Percentiles rank a stretch among this genome's conserved stretches.
These are phyloP conservation scores for Drosophila rubida DNA, from an alignment of 2,888 invertebrate species.

Conservation along the genomic window DNA sequence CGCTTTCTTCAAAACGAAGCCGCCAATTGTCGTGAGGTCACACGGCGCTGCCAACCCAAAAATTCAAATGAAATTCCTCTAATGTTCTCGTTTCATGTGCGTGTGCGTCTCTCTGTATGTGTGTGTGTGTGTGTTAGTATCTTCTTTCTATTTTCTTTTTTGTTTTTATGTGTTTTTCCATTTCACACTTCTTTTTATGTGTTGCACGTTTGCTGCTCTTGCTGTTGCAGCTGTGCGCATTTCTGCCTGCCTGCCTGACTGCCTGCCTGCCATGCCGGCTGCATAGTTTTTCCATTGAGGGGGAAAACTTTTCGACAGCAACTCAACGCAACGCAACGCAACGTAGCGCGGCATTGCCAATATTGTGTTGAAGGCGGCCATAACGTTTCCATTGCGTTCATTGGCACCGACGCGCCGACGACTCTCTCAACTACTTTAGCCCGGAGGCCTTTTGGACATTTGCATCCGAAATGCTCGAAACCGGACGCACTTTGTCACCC, in stretches of 20 bases:
- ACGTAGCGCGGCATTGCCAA: conserved; percentile 59
- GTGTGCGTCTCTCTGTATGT: not conserved
- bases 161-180: conserved; percentile 65
- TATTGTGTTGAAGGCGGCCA: conserved; percentile 59
- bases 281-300: conserved; percentile 48
- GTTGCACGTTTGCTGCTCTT: conserved; percentile 43
- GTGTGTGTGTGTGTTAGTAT: conserved; percentile 25
- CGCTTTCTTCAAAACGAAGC: conserved; percentile 26
- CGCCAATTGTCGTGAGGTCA: conserved; percentile 22
- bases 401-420: conserved; percentile 41
- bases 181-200: conserved; percentile 75
- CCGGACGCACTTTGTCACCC: conserved; percentile 79
- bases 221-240: conserved; percentile 69
- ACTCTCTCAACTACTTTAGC: conserved; percentile 27
- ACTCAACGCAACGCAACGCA: conserved; percentile 22
- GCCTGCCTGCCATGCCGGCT: no score
- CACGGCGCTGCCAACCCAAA: conserved; percentile 44
- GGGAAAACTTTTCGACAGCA: conserved; percentile 52
- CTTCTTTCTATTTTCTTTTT: conserved; percentile 34
- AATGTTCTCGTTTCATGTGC: conserved; percentile 46
- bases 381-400: conserved; percentile 62
- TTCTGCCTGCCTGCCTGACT: no score
- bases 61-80: conserved; percentile 46
- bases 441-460: conserved; percentile 65
- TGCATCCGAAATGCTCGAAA: conserved; percentile 73